Evolutionary conservation across 1,140 invertebrate genomes (phyloP).

Genomic region (Aradophagus sp.): DNA sequence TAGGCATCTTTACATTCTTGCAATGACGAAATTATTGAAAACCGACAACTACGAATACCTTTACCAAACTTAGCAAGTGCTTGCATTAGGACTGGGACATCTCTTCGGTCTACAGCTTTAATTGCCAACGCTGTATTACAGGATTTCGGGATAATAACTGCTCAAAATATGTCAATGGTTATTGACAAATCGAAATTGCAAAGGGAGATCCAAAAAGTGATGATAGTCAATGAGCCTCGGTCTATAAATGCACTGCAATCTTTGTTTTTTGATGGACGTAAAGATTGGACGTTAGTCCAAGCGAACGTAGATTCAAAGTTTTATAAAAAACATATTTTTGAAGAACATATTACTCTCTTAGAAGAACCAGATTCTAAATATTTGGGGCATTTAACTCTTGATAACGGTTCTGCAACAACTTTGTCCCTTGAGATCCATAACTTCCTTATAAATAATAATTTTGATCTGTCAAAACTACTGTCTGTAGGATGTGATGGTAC

Average conservation of each 20-base stretch:
- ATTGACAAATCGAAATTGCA: slow-evolving; percentile 12
- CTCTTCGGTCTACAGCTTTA: slow-evolving; percentile 1
- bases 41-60: neutral
- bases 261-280: slow-evolving; percentile 19
- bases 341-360: slow-evolving; percentile 7
- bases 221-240: neutral
- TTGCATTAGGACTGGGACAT: slow-evolving; percentile 11
- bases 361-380: slow-evolving; percentile 6
- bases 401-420: neutral
- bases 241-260: neutral
- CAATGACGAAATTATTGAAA: neutral
- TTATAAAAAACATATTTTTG: neutral
- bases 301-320: neutral
- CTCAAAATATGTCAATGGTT: slow-evolving; percentile 3
- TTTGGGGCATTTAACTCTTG: slow-evolving; percentile 3
- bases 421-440: neutral
- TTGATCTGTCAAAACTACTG: slow-evolving; percentile 3
- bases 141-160: slow-evolving; percentile 1
- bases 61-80: slow-evolving; percentile 8
- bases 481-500: slow-evolving; percentile 11
- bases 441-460: neutral
- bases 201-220: slow-evolving; percentile 4
- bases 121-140: slow-evolving; percentile 7
- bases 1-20: neutral
- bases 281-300: slow-evolving; percentile 5